Evolutionary conservation across 2,888 invertebrate genomes (phyloP).

Genomic region (Smittia aterrima): DNA sequence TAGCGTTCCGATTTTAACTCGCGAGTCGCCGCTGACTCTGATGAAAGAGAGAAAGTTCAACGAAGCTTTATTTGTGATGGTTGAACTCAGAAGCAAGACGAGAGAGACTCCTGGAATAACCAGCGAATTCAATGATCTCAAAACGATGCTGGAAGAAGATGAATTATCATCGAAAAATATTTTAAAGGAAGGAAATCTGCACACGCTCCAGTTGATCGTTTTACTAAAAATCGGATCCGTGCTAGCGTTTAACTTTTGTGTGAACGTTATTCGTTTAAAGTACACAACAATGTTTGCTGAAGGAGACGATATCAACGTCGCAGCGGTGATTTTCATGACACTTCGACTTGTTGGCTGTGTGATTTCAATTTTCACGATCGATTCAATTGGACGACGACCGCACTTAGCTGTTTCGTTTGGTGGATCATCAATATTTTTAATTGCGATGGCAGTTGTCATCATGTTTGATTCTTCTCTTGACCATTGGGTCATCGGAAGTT

Average conservation of each 20-base stretch:
- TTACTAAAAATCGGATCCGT: constrained; percentile 21
- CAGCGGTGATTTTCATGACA: background rate
- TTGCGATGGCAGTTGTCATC: background rate
- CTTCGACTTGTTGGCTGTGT: background rate
- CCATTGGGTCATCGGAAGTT: background rate
- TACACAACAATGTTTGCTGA: constrained; percentile 1
- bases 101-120: constrained; percentile 38
- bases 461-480: background rate
- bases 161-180: background rate
- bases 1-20: constrained; percentile 22
- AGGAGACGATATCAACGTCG: background rate
- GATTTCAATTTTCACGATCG: constrained; percentile 23
- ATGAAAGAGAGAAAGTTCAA: constrained; percentile 12
- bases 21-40: constrained; percentile 41
- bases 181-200: constrained; percentile 33
- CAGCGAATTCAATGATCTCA: constrained; percentile 41
- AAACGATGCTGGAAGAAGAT: constrained; percentile 41
- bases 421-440: background rate
- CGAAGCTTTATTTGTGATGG: constrained; percentile 34
- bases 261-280: constrained; percentile 39
- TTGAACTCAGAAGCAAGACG: constrained; percentile 37
- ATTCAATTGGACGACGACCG: background rate
- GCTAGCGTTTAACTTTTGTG: constrained; percentile 36
- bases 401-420: constrained; percentile 6
- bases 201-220: constrained; percentile 37